Conservation (phyloP, 35 echinoderm and acorn worm species). For the Amphiura filiformis region DNA sequence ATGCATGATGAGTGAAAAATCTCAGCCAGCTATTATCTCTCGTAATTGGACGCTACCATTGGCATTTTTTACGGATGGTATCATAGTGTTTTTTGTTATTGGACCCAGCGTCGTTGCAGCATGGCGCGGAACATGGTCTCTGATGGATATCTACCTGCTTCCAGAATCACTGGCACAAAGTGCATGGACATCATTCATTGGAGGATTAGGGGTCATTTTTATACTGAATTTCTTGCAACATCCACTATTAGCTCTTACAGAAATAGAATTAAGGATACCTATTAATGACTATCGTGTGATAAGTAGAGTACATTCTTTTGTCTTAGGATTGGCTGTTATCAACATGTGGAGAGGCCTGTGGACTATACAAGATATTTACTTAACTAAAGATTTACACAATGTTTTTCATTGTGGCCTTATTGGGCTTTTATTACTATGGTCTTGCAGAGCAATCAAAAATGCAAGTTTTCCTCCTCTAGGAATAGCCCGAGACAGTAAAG, state of each 20-base stretch:
- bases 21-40: background rate
- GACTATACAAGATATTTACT: background rate
- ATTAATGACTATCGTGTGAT: background rate
- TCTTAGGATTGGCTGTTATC: background rate
- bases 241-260: background rate
- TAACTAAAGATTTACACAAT: background rate
- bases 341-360: background rate
- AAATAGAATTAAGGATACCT: background rate
- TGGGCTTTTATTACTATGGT: background rate
- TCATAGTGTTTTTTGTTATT: background rate
- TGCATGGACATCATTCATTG: background rate
- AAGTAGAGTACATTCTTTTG: background rate
- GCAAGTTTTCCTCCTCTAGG: background rate
- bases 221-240: background rate
- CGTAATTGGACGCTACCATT: background rate
- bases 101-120: background rate
- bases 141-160: background rate
- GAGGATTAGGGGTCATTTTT: background rate
- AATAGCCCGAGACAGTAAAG: background rate
- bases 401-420: background rate
- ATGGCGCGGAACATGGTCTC: background rate
- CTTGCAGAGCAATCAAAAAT: slow-evolving; percentile 1
- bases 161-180: background rate
- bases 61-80: background rate
- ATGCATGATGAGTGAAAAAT: background rate